phyloP scores from a whole-genome alignment of 2,797 vertebrate species.

The Cuniculus paca region DNA sequence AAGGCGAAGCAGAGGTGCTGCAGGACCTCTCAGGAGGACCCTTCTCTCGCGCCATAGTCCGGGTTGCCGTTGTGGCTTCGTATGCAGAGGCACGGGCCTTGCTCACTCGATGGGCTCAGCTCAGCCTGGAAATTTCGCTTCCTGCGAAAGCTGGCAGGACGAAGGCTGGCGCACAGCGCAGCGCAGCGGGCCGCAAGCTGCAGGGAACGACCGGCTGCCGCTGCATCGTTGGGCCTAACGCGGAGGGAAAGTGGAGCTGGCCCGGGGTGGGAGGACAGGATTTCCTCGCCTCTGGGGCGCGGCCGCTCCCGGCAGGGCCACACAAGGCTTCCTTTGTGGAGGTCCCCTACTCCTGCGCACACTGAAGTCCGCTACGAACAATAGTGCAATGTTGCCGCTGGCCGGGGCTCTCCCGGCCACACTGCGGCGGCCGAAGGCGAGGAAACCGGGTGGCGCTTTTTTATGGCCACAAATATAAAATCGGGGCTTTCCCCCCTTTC shows the following conservation, averaged over 20 bases:
- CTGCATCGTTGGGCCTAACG: background rate
- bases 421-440: constrained; percentile 81
- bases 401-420: constrained; percentile 6
- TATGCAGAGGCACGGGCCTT: background rate
- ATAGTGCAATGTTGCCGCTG: constrained; percentile 78
- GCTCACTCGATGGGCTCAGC: background rate
- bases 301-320: background rate
- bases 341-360: constrained; percentile 60
- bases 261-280: constrained; percentile 70
- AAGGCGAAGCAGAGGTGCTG: background rate
- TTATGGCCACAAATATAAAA: constrained; percentile 86
- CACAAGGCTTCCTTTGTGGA: constrained; percentile 82
- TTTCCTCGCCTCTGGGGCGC: constrained; percentile 77
- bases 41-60: background rate
- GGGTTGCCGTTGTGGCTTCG: background rate
- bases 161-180: fast-evolving
- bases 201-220: background rate
- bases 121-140: constrained; percentile 52
- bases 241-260: constrained; percentile 16
- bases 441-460: constrained; percentile 84
- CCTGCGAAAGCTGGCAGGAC: constrained; percentile 15
- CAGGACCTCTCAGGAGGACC: background rate
- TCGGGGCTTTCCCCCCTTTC: constrained; percentile 81
- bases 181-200: background rate
- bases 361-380: constrained; percentile 35